Evolutionary conservation across 2,888 invertebrate species (phyloP).

Genomic region (Aplocera efformata): DNA sequence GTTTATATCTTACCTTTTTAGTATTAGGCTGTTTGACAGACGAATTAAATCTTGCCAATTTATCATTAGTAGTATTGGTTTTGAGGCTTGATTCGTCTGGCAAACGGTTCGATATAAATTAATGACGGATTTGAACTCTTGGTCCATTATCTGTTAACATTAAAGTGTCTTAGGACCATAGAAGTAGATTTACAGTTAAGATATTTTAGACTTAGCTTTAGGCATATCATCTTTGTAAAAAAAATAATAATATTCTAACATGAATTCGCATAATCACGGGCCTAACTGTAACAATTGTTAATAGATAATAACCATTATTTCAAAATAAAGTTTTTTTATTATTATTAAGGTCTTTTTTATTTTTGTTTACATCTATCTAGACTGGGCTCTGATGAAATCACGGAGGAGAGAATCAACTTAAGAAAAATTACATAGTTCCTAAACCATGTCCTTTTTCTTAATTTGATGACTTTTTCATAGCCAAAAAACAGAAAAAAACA

Average conservation of each 20-base stretch:
- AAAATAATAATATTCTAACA: slow-evolving; percentile 63
- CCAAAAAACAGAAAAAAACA: too few relatives aligned
- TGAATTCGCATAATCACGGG: slow-evolving; percentile 63
- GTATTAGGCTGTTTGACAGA: slow-evolving; percentile 29
- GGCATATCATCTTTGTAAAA: slow-evolving; percentile 76
- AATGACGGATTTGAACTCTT: slow-evolving; percentile 63
- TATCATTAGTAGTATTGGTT: slow-evolving; percentile 3
- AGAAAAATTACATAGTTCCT: too few relatives aligned
- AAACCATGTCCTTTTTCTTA: too few relatives aligned
- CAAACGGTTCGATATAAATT: slow-evolving; percentile 34
- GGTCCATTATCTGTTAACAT: slow-evolving; percentile 78
- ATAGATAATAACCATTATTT: slow-evolving; percentile 80
- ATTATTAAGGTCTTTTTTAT: slow-evolving; percentile 30
- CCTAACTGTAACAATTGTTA: slow-evolving; percentile 77
- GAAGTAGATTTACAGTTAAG: slow-evolving; percentile 32
- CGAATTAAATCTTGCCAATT: slow-evolving; percentile 4
- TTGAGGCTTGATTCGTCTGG: slow-evolving; percentile 17
- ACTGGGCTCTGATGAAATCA: too few relatives aligned
- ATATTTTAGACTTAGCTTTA: slow-evolving; percentile 52
- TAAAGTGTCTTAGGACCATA: slow-evolving; percentile 29
- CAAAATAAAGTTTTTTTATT: slow-evolving; percentile 76
- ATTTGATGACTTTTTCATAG: too few relatives aligned
- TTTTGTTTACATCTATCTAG: too few relatives aligned
- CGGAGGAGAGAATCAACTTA: too few relatives aligned
- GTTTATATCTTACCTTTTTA: slow-evolving; percentile 73